Evolutionary conservation across 2,113 vertebrate species (phyloP).

Genomic region (Anguilla japonica): DNA sequence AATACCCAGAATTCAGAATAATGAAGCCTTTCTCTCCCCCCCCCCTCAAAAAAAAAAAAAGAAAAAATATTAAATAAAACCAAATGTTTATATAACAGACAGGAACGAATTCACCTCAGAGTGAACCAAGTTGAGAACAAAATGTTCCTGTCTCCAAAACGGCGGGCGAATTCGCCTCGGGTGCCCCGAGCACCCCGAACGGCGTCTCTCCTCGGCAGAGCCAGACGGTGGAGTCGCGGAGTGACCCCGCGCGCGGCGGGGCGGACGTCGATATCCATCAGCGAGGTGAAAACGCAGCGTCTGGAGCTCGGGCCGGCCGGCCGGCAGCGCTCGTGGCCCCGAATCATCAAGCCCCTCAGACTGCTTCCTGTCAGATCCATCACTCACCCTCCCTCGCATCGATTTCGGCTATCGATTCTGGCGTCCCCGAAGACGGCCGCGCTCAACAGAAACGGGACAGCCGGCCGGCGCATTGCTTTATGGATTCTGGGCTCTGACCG

Average conservation of each 20-base stretch:
- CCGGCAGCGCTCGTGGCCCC: neutral
- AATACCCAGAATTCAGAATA: neutral
- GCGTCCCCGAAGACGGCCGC: neutral
- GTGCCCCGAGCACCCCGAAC: neutral
- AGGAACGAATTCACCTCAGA: neutral
- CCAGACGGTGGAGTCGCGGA: neutral
- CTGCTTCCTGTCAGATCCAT: neutral
- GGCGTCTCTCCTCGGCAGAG: neutral
- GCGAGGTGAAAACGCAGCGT: constrained; percentile 7
- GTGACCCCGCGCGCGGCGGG: neutral
- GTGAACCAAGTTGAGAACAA: neutral
- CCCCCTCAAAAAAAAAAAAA: neutral
- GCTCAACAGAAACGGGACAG: neutral
- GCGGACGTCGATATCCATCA: neutral
- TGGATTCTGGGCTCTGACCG: neutral
- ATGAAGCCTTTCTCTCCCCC: neutral
- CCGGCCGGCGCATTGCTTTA: neutral
- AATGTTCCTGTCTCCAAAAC: neutral
- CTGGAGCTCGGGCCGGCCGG: neutral
- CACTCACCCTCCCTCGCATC: neutral
- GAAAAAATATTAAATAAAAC: no score
- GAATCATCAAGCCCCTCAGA: neutral
- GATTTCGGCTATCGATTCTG: neutral
- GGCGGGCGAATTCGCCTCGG: neutral
- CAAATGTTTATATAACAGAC: neutral